Evolutionary conservation across 2,888 invertebrate species (phyloP).

Genomic region (Eupithecia subfuscata): DNA sequence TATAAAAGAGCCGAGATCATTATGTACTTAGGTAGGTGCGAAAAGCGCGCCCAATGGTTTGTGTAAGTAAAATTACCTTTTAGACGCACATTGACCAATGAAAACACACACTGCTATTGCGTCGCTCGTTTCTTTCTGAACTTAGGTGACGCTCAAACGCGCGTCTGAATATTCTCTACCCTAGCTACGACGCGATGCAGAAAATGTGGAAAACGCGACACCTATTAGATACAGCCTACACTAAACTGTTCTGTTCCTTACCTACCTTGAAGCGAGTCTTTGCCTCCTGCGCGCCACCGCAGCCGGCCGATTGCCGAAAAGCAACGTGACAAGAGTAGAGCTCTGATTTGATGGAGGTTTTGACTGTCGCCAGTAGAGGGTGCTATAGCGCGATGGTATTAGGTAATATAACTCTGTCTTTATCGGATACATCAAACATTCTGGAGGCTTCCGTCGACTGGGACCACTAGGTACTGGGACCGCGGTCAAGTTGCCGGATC

Average conservation of each 20-base stretch:
- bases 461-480: too few relatives aligned
- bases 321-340: neutral
- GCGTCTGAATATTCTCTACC: too few relatives aligned
- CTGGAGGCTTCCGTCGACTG: too few relatives aligned
- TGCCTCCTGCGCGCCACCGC: neutral
- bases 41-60: too few relatives aligned
- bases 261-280: neutral
- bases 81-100: too few relatives aligned
- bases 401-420: neutral
- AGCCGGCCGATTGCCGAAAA: neutral
- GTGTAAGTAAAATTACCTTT: too few relatives aligned
- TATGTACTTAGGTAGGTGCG: too few relatives aligned
- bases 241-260: neutral
- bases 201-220: neutral
- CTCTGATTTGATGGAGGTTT: neutral
- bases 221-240: neutral
- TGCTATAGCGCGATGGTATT: neutral
- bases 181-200: neutral
- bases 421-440: neutral
- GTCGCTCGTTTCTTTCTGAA: too few relatives aligned
- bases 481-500: too few relatives aligned
- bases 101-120: too few relatives aligned
- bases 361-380: conserved; percentile 10
- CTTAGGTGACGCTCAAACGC: too few relatives aligned
- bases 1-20: too few relatives aligned